Evolutionary conservation across 2,888 invertebrate species (phyloP), one percentile per base, ranked within the genome.

Genomic region (Macrophya alboannulata): DNA sequence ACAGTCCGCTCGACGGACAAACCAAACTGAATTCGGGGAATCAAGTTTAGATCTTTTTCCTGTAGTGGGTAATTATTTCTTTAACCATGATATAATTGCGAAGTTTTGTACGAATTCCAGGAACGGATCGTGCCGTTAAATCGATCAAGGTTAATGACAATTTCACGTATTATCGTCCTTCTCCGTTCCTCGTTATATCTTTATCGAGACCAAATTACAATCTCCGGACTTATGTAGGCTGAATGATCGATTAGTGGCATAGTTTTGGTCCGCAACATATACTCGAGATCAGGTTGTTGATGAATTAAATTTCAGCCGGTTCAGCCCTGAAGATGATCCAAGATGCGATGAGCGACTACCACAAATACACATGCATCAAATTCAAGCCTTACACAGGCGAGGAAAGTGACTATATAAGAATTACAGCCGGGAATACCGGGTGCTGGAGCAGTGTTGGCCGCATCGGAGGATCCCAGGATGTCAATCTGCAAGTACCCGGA

Each of bases 381-480:
- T 97, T 97, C 92, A 95, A 96, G n/a, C 96, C 95, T 0, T 95
- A 96, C 90, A 91, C 88, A 0, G 94, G 93, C 0, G 94, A 95
- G 0, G 96, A 97, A 90, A 90, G 89, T 0, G 97, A 97, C 91
- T 97, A 97, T 92, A 93, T 97, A 72, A 94, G 95, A 10, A 96
- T 97, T 87, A 95, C 95, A 65, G 96, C 95, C 88, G 94, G 95
- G n/a, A 95, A 95, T 86, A 96, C 96, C 0, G 97, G 97, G 1
- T 98, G 97, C 91, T 97, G 97, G 97, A 97, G 97, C 4, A 96
- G 96, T 86, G 97, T 97, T 0, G 97, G 97, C 0, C 95, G 95
- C 45, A 94, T 96, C 43, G 97, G 97, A 90, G 95, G 94, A 1
- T 90, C 94, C n/a, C 96, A 96, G 91, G 96, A 96, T 88, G 95